These are phyloP conservation scores for Lymantria dispar DNA, from an alignment of 2,888 invertebrate genomes.

Conservation along the genomic window DNA sequence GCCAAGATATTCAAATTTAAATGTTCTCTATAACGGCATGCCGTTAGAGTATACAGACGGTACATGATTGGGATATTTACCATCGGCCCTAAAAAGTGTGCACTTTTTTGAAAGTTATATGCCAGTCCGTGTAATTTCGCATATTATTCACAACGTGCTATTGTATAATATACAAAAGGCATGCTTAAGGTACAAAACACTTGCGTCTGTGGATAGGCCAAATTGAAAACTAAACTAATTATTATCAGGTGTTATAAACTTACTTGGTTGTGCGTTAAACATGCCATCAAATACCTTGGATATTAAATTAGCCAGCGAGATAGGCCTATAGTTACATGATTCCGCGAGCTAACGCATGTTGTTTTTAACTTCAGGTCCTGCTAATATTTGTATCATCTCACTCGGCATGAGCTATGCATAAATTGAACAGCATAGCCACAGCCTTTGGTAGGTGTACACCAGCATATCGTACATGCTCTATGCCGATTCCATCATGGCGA, in stretches of 20 bases:
- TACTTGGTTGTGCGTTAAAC: slow-evolving; percentile 15
- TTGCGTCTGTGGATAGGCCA: slow-evolving; percentile 19
- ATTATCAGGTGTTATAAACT: slow-evolving; percentile 16
- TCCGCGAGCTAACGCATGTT: slow-evolving; percentile 15
- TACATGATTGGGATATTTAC: no score
- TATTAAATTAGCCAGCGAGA: neutral
- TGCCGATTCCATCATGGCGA: neutral
- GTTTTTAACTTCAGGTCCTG: slow-evolving; percentile 4
- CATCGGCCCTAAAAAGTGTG: no score
- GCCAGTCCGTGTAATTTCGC: no score
- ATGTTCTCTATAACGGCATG: no score
- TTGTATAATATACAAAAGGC: slow-evolving; percentile 10
- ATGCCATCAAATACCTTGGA: slow-evolving; percentile 21
- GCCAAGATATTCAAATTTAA: no score
- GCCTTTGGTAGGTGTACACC: neutral
- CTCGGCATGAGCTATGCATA: slow-evolving; percentile 2
- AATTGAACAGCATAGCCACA: slow-evolving; percentile 4
- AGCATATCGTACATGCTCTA: neutral
- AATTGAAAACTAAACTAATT: slow-evolving; percentile 27
- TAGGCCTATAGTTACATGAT: slow-evolving; percentile 25
- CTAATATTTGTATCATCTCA: neutral
- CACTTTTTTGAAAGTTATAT: no score
- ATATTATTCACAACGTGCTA: no score
- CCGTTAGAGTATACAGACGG: no score
- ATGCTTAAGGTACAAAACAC: slow-evolving; percentile 22